These are phyloP conservation scores for Conger conger DNA, from an alignment of 2,113 vertebrate species.

Conservation along the genomic window DNA sequence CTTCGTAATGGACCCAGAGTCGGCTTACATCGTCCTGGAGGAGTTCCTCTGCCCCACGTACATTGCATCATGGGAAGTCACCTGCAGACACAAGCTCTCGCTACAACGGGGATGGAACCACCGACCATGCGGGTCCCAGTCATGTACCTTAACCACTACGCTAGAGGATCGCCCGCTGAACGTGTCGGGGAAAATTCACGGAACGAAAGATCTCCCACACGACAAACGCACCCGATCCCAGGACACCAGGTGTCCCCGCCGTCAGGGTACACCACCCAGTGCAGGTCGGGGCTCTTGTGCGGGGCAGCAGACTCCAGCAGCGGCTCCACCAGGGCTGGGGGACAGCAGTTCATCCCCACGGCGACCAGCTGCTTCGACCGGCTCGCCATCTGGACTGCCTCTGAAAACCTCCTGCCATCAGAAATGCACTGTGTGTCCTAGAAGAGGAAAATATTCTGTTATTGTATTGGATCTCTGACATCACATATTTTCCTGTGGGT, in stretches of 20 bases:
- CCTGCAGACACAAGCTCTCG: slow-evolving; percentile 61
- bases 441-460: slow-evolving; percentile 6
- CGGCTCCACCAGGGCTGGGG: slow-evolving; percentile 61
- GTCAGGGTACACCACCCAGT: slow-evolving; percentile 79
- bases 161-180: no score
- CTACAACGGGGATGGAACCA: no score
- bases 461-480: no score
- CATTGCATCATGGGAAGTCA: slow-evolving; percentile 68
- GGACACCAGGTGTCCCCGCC: slow-evolving; percentile 71
- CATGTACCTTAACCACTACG: no score
- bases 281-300: slow-evolving; percentile 44
- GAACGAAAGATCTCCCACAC: no score
- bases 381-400: slow-evolving; percentile 56
- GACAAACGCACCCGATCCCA: slow-evolving; percentile 58
- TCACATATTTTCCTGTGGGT: background rate
- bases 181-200: no score
- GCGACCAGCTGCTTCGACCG: slow-evolving; percentile 67
- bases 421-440: slow-evolving; percentile 65
- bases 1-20: slow-evolving; percentile 70
- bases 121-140: no score
- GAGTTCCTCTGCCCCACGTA: slow-evolving; percentile 66
- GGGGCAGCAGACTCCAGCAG: slow-evolving; percentile 61
- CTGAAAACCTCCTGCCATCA: slow-evolving; percentile 64
- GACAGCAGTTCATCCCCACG: slow-evolving; percentile 76
- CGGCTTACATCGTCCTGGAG: slow-evolving; percentile 70